Conservation (phyloP, 2,797 vertebrate genomes). For the Potorous gilbertii region DNA sequence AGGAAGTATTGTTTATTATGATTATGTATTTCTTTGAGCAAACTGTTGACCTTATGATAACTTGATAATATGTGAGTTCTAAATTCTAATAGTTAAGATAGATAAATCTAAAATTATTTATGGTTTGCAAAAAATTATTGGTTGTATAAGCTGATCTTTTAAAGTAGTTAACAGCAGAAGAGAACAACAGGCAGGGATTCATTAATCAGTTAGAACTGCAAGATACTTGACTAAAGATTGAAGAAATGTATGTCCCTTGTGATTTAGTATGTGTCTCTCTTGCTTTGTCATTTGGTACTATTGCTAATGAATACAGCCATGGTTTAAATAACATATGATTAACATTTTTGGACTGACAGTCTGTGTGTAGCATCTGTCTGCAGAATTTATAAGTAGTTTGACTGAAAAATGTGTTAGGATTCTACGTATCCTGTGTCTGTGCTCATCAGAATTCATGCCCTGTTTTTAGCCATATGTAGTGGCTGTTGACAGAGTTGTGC, state of each 20-base stretch:
- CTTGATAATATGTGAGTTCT: slow-evolving; percentile 18
- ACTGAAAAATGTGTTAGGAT: not conserved
- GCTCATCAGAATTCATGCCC: slow-evolving; percentile 22
- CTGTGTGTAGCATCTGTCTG: slow-evolving; percentile 30
- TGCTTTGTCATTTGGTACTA: not conserved
- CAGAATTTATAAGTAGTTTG: slow-evolving; percentile 36
- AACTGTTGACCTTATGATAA: slow-evolving; percentile 6
- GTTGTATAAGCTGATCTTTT: slow-evolving; percentile 19
- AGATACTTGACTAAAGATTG: slow-evolving; percentile 8
- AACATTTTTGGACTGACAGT: slow-evolving; percentile 3
- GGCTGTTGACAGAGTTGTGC: slow-evolving; percentile 2
- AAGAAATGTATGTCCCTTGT: not conserved
- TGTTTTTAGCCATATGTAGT: not conserved
- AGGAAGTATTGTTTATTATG: slow-evolving; percentile 1
- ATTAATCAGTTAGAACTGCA: not conserved
- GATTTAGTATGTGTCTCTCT: slow-evolving; percentile 24
- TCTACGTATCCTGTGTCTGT: slow-evolving; percentile 26
- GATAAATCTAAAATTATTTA: slow-evolving; percentile 18
- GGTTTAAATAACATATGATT: not conserved
- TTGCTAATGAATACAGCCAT: slow-evolving; percentile 15
- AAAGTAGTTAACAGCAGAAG: slow-evolving; percentile 29
- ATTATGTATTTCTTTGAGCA: slow-evolving; percentile 39
- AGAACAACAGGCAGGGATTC: slow-evolving; percentile 31
- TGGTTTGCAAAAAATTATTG: slow-evolving; percentile 22
- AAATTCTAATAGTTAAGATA: slow-evolving; percentile 24